Base-by-base conservation (phyloP, 2,113 vertebrate species). In the Elaphurus davidianus region DNA sequence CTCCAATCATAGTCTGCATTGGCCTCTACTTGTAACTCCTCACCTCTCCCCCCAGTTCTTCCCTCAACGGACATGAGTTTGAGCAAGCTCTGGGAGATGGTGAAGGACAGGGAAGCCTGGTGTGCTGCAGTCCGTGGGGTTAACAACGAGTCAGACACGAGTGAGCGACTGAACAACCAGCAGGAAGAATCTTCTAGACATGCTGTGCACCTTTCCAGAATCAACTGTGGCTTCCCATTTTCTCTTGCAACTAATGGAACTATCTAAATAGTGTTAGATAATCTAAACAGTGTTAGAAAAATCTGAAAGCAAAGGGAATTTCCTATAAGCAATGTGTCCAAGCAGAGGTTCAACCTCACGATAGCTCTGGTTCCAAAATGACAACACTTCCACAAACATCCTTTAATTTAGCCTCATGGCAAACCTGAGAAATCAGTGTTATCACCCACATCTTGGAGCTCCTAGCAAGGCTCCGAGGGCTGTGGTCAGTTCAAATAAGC, bases 401-500 rank as follows among this genome's bases (percentile, higher is more conserved):
- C 47, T 30, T 79, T 55, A 43, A 3, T 7, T 43, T 33, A 94
- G 23, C n/a, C 27, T 78, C 40, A 3, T 0, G 19, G n/a, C 5
- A 79, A 60, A 90, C 36, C 60, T 83, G 54, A 82, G 27, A 52
- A 87, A 57, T 64, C 71, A 28, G 4, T 15, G 25, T 17, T 15
- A 59, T 21, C 47, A 23, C 23, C 23, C 40, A 40, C n/a, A 17
- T 17, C 30, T 62, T 62, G 36, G 91, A 16, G 47, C 40, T 62
- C 6, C 4, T 11, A 50, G 8, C 1, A 2, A 57, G 15, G 14
- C 60, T 52, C 45, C 0, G 0, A 52, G 55, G 55, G 11, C 43
- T 64, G 23, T 7, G n/a, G 55, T 28, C 50, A 7, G 16, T 45
- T n/a, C 33, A 1, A 25, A 36, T 17, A 7, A 57, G 23, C 28